phyloP scores from a whole-genome alignment of 2,888 invertebrate genomes.

The Chesias legatella region DNA sequence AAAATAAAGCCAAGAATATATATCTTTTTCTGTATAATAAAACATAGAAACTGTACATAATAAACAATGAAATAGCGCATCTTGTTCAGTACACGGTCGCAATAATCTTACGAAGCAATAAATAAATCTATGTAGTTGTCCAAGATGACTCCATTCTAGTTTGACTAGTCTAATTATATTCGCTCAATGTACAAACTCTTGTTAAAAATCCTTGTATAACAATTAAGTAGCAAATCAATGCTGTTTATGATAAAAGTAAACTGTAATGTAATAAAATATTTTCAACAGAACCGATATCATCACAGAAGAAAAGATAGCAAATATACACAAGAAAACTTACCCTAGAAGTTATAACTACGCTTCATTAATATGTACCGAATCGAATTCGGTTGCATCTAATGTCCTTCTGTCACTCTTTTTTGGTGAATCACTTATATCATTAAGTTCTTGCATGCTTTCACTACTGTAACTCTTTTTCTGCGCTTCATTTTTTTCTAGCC shows the following conservation, averaged over 20 bases:
- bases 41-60: not conserved
- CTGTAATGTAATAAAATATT: constrained; percentile 40
- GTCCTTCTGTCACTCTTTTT: constrained; percentile 73
- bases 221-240: constrained; percentile 8
- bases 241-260: constrained; percentile 27
- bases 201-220: constrained; percentile 5
- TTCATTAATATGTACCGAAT: constrained; percentile 58
- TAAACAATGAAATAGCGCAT: constrained; percentile 15
- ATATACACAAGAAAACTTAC: constrained; percentile 44
- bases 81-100: constrained; percentile 27
- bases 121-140: constrained; percentile 62
- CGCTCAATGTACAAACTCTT: constrained; percentile 26
- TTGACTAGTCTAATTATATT: constrained; percentile 74
- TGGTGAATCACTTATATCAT: constrained; percentile 71
- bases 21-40: constrained; percentile 1
- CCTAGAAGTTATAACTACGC: constrained; percentile 45
- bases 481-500: constrained; percentile 42
- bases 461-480: constrained; percentile 48
- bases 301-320: constrained; percentile 61
- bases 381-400: constrained; percentile 59
- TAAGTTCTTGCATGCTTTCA: constrained; percentile 58
- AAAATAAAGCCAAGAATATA: constrained; percentile 6
- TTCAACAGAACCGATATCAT: constrained; percentile 49
- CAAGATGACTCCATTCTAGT: constrained; percentile 63
- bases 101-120: constrained; percentile 52